Conservation (phyloP, 2,113 vertebrate genomes). For the Nyctibius bracteatus region DNA sequence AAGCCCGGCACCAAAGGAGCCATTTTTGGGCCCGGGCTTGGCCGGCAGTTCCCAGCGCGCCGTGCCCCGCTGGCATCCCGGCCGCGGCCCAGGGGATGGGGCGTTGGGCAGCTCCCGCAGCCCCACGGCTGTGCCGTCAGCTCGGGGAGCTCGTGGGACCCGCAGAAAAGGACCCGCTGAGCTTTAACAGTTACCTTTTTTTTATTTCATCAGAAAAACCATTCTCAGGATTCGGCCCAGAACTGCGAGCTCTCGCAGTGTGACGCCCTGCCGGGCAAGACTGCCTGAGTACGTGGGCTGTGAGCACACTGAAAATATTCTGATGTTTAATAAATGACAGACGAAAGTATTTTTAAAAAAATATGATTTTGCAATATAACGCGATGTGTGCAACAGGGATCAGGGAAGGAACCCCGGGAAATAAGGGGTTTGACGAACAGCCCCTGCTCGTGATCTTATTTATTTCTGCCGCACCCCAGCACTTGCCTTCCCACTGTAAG, state of each 20-base stretch:
- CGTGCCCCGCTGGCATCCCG: not conserved
- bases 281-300: not conserved
- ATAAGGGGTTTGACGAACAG: slow-evolving; percentile 57
- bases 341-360: slow-evolving; percentile 34
- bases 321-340: slow-evolving; percentile 64
- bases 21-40: not conserved
- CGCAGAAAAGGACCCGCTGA: not conserved
- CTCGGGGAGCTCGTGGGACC: not conserved
- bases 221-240: not conserved
- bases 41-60: not conserved
- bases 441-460: slow-evolving; percentile 42
- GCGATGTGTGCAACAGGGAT: slow-evolving; percentile 54
- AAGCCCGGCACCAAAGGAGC: not conserved
- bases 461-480: slow-evolving; percentile 66
- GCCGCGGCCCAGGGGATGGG: fast-evolving
- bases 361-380: slow-evolving; percentile 58
- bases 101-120: not conserved
- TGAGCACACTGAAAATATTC: slow-evolving; percentile 53
- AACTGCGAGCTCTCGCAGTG: not conserved
- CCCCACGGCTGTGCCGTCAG: not conserved
- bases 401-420: slow-evolving; percentile 67
- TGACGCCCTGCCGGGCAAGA: slow-evolving; percentile 16
- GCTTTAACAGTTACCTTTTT: slow-evolving; percentile 6
- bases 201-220: not conserved
- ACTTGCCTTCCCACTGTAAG: slow-evolving; percentile 49